Conservation (phyloP, 2,113 vertebrate species). For the Peromyscus californicus region DNA sequence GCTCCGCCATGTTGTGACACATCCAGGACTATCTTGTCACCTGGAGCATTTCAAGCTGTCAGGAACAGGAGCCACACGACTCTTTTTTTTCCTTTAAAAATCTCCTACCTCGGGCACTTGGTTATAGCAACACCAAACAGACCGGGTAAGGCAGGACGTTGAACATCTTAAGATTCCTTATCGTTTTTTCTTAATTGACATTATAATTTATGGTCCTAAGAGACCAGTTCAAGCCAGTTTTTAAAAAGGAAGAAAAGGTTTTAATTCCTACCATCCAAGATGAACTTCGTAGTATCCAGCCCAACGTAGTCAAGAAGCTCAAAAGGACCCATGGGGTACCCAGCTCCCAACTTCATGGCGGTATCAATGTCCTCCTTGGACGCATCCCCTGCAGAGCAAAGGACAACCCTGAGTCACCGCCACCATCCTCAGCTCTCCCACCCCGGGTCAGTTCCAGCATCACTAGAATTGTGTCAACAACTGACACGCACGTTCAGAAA, state of each 20-base stretch:
- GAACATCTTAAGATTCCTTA: background rate
- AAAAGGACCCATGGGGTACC: conserved; percentile 98
- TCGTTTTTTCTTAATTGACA: background rate
- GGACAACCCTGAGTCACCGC: background rate
- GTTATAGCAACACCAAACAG: background rate
- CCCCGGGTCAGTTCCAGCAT: background rate
- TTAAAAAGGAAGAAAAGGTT: background rate
- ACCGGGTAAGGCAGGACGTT: background rate
- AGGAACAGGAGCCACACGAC: background rate
- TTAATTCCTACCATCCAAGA: conserved; percentile 92
- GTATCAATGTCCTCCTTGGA: conserved; percentile 98
- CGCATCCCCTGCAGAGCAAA: conserved; percentile 91
- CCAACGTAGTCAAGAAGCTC: conserved; percentile 98
- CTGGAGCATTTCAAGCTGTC: background rate
- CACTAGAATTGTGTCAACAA: background rate
- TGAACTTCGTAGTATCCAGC: conserved; percentile 96
- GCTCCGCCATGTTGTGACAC: background rate
- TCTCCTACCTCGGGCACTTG: background rate
- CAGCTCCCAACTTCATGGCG: conserved; percentile 97
- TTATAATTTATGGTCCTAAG: background rate
- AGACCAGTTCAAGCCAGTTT: background rate
- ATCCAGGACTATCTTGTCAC: background rate
- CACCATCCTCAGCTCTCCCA: background rate
- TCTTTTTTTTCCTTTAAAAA: background rate
- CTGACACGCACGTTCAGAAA: background rate